phyloP scores from a whole-genome alignment of 2,797 vertebrate genomes.

The Thripadectes ignobilis region DNA sequence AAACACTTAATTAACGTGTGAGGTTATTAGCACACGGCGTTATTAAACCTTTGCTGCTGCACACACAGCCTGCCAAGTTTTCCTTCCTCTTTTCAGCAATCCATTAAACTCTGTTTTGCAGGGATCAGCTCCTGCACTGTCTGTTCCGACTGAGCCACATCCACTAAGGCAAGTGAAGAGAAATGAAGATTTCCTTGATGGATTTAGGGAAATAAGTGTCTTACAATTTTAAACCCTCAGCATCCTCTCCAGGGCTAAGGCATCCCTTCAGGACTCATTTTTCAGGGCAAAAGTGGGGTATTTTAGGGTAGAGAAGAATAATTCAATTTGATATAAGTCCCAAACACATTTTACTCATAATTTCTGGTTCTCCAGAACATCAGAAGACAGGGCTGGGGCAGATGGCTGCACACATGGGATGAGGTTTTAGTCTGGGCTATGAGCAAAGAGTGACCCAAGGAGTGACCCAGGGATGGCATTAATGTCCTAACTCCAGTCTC shows the following conservation, averaged over 20 bases:
- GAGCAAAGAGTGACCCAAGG: not conserved
- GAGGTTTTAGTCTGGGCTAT: too few species aligned
- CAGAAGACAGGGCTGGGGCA: not conserved
- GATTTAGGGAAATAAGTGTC: rapidly evolving
- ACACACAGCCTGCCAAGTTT: conserved; percentile 30
- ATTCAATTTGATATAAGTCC: rapidly evolving
- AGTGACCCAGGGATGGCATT: not conserved
- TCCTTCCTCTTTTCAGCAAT: not conserved
- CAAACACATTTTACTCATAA: not conserved
- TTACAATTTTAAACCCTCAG: not conserved
- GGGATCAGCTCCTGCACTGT: not conserved
- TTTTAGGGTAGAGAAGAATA: not conserved
- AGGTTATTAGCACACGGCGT: conserved; percentile 29
- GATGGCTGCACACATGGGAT: rapidly evolving
- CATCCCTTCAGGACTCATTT: not conserved
- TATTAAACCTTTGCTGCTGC: conserved; percentile 43
- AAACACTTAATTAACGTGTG: conserved; percentile 51
- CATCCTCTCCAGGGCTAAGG: not conserved
- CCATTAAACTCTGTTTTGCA: not conserved
- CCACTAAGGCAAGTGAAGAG: not conserved
- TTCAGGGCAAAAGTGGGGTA: not conserved
- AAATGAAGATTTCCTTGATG: rapidly evolving
- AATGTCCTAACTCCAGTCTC: not conserved
- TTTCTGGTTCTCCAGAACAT: not conserved
- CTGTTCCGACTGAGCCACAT: not conserved